Base-by-base conservation (phyloP, 2,888 invertebrate genomes). In the Rhopalosiphum nymphaeae region DNA sequence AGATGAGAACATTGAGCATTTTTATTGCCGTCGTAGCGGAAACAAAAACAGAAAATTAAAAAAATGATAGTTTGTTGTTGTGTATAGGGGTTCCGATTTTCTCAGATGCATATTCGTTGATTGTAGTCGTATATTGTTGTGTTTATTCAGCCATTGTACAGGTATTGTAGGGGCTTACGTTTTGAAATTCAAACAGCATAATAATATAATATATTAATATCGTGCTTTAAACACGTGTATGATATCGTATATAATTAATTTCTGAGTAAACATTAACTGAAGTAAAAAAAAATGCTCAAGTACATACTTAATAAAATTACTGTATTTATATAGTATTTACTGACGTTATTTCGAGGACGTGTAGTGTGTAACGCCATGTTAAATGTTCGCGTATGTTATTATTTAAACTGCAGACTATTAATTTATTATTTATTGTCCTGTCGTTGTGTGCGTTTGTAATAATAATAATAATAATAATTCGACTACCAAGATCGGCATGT, bases 391-490 rank as follows among this genome's bases (percentile, higher is more conserved):
- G 78, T 36, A 21, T 36, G 78, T 78, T 78, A 78, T 78, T 78
- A 78, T 78, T 78, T 78, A 78, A 21, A 78, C 21, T 36, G 36
- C 36, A 78, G 78, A 36, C 78, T 21, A 78, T 78, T 36, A 36
- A 78, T 78, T 78, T 78, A 78, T 78, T 78, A 78, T 78, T 78
- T 78, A 78, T 78, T 78, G 36, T 36, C 42, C 78, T 78, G n/a
- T 36, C n/a, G 67, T 1, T 67, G 21, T 78, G 21, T 78, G 36
- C 36, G 36, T 78, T 78, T 2, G 67, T 78, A 78, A 78, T 9
- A 78, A 78, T 78, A 53, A 21, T 21, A 53, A 53, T 53, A 53
- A 46, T 46, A 46, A 46, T 46, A 46, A 53, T 53, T 36, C 21
- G 36, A 36, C 78, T 36, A 21, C 7, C 36, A 78, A 78, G 21